Evolutionary conservation across 2,888 invertebrate species (phyloP).

Genomic region (Synanthedon andrenaeformis): DNA sequence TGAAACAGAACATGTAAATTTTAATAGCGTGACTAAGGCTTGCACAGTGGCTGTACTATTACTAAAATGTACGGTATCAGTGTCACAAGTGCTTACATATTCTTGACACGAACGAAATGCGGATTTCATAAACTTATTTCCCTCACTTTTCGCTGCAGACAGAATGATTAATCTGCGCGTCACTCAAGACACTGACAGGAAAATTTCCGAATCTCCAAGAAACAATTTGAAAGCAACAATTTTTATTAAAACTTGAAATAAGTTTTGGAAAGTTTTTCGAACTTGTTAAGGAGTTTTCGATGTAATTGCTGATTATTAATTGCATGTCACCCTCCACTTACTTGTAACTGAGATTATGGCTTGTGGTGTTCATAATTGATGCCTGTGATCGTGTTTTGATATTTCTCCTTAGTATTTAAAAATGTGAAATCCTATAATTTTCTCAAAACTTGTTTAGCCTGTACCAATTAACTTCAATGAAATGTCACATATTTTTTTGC

Average conservation of each 20-base stretch:
- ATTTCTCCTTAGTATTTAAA: neutral
- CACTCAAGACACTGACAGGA: slow-evolving; percentile 28
- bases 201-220: slow-evolving; percentile 30
- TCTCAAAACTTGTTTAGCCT: no score
- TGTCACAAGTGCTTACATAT: neutral
- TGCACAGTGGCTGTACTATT: no score
- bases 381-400: neutral
- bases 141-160: slow-evolving; percentile 22
- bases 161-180: slow-evolving; percentile 36
- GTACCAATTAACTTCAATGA: no score
- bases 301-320: slow-evolving; percentile 16
- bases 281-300: slow-evolving; percentile 14
- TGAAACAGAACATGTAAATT: no score
- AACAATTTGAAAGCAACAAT: slow-evolving; percentile 21
- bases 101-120: neutral
- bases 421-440: no score
- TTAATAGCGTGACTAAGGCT: no score
- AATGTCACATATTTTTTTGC: no score
- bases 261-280: slow-evolving; percentile 11
- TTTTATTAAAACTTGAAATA: slow-evolving; percentile 17
- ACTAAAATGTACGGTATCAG: neutral
- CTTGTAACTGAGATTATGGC: neutral
- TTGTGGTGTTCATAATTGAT: neutral
- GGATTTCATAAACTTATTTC: slow-evolving; percentile 5
- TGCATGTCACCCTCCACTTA: slow-evolving; percentile 9